Percentiles rank a stretch among this genome's conserved stretches.
Conservation (phyloP, 2,797 vertebrate genomes). For the Sciurus carolinensis region DNA sequence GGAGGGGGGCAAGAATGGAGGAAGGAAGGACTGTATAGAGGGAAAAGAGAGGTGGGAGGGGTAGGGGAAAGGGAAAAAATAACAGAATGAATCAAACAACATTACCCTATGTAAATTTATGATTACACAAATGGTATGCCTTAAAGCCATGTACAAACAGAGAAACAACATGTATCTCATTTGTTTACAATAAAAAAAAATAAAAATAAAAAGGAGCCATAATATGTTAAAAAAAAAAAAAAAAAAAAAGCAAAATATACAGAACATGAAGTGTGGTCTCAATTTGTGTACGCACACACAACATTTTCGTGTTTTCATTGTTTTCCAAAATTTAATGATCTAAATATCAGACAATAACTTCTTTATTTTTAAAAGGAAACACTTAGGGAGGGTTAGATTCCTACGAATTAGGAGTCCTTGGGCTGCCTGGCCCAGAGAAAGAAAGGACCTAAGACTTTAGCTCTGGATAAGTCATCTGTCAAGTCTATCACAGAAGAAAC, state of each 20-base stretch:
- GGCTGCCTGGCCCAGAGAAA: neutral
- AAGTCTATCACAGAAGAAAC: neutral
- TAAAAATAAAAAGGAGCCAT: no score
- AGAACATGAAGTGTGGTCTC: neutral
- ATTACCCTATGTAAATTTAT: no score
- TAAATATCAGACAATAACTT: constrained; percentile 10
- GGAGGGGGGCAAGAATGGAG: no score
- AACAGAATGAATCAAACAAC: no score
- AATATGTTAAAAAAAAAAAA: no score
- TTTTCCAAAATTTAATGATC: neutral
- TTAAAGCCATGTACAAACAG: no score
- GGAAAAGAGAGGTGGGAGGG: no score
- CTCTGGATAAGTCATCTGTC: fast-evolving
- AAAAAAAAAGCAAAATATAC: neutral
- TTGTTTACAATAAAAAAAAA: no score
- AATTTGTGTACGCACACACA: neutral
- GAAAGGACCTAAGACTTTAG: neutral
- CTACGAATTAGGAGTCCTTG: neutral
- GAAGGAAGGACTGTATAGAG: no score
- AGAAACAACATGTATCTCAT: no score
- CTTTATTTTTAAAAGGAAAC: constrained; percentile 2
- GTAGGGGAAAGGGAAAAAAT: no score
- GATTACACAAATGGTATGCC: no score
- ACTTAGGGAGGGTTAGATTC: neutral
- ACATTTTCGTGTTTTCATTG: neutral